phyloP scores from a whole-genome alignment of 92 coral and sea anemone species.

The Siderastrea radians region DNA sequence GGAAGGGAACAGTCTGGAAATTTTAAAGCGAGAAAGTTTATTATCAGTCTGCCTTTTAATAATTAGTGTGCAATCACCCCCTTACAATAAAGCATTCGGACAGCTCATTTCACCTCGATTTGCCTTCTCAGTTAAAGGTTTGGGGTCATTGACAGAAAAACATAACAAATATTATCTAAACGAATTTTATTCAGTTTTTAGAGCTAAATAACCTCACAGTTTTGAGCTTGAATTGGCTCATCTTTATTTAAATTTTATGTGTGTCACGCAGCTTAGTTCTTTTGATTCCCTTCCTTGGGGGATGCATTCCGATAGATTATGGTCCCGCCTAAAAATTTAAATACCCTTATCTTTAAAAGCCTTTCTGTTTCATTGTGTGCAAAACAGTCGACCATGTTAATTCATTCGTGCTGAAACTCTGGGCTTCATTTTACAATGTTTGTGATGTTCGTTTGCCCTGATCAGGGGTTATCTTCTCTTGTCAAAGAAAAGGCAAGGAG shows the following conservation, averaged over 20 bases:
- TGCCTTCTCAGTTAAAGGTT: neutral
- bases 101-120: neutral
- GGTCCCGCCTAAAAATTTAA: neutral
- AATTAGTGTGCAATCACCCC: neutral
- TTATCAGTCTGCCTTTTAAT: neutral
- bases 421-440: neutral
- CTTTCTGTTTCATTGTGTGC: constrained; percentile 16
- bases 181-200: neutral
- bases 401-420: neutral
- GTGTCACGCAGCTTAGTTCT: neutral
- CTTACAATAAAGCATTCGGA: neutral
- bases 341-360: constrained; percentile 2
- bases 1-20: neutral
- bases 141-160: neutral
- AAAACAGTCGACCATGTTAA: neutral
- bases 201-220: neutral
- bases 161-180: neutral
- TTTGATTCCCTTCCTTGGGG: constrained; percentile 14
- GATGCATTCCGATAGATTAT: constrained; percentile 29
- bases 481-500: neutral
- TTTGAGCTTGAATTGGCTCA: neutral
- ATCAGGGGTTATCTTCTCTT: neutral
- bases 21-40: neutral
- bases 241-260: constrained; percentile 11
- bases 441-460: neutral